phyloP scores from a whole-genome alignment of 2,113 vertebrate genomes.

The Sceloporus tristichus region DNA sequence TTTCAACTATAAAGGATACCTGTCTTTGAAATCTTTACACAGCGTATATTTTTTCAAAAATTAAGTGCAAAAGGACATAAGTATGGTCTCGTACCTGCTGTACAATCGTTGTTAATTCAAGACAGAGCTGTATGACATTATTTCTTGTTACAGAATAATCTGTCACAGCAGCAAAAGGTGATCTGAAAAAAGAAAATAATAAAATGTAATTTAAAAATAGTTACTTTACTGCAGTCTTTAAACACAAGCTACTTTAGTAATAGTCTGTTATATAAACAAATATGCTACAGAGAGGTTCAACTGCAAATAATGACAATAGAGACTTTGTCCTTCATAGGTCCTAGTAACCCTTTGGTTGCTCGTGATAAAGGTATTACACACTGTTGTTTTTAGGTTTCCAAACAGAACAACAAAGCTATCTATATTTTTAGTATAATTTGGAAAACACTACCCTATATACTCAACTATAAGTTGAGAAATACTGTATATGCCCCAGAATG shows the following conservation, averaged over 20 bases:
- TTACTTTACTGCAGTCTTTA: not conserved
- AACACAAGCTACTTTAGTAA: constrained; percentile 6
- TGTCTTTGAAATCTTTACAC: not conserved
- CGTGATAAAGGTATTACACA: not conserved
- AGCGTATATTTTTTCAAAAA: not conserved
- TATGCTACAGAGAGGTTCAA: not conserved
- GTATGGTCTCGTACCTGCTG: constrained; percentile 88
- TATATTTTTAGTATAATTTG: not conserved
- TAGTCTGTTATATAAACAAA: not conserved
- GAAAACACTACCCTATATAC: not conserved
- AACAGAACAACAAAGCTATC: not conserved
- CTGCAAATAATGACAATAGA: constrained; percentile 4
- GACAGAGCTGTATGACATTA: constrained; percentile 98
- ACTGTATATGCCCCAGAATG: too few relatives aligned
- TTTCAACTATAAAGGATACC: not conserved
- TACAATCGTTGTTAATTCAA: constrained; percentile 98
- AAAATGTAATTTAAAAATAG: constrained; percentile 37
- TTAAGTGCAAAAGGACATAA: constrained; percentile 35
- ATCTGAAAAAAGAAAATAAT: constrained; percentile 82
- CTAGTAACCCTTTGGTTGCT: not conserved
- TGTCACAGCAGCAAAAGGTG: constrained; percentile 96
- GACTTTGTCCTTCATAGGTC: not conserved
- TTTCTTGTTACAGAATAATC: constrained; percentile 98
- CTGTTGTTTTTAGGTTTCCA: not conserved
- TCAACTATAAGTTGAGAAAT: too few relatives aligned